Conservation (phyloP, 2,797 vertebrate species). For the Chaetophractus vellerosus region DNA sequence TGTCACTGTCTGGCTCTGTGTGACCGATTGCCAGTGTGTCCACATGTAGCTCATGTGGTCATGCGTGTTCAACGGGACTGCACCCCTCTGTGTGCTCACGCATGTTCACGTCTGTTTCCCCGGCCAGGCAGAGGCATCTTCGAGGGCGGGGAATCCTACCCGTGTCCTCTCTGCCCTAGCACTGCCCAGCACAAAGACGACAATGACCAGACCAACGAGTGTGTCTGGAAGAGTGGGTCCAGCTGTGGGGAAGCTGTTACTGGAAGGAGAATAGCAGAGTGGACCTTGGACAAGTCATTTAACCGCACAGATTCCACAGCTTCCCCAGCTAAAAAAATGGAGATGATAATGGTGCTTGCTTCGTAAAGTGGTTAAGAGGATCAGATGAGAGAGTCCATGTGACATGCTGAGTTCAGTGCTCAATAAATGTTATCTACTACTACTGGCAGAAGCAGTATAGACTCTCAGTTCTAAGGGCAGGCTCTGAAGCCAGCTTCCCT, state of each 20-base stretch:
- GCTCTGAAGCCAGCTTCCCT: background rate
- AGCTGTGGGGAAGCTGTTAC: background rate
- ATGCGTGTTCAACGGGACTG: background rate
- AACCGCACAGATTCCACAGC: background rate
- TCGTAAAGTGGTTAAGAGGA: too few relatives aligned
- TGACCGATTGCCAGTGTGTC: background rate
- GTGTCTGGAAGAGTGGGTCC: background rate
- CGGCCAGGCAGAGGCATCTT: too few relatives aligned
- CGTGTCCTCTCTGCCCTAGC: background rate
- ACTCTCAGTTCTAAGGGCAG: accelerated
- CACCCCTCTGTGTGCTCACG: too few relatives aligned
- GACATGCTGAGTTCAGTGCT: background rate
- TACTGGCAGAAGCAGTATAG: background rate
- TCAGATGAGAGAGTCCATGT: too few relatives aligned
- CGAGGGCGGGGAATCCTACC: background rate
- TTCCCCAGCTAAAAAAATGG: background rate
- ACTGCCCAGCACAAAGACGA: background rate
- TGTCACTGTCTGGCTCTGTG: background rate
- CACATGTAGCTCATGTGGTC: background rate
- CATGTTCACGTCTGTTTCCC: background rate
- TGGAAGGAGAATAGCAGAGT: background rate
- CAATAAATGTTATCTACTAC: background rate
- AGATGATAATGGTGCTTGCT: background rate
- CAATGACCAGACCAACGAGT: background rate
- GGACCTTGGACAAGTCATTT: background rate